phyloP scores from a whole-genome alignment of 2,113 vertebrate species.

The Gallinago jamesoni region DNA sequence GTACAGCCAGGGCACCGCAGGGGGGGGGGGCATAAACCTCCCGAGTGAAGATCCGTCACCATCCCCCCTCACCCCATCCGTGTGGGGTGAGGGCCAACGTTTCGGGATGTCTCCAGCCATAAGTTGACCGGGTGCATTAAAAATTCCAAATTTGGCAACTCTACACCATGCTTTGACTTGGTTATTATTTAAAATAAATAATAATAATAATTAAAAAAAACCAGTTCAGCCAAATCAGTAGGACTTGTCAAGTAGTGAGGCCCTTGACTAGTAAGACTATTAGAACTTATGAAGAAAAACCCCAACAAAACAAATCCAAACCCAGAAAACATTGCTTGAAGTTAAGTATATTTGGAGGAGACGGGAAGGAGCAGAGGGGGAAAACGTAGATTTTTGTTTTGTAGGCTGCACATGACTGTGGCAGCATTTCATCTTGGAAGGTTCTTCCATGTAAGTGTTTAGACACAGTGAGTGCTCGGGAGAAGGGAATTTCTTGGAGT shows the following conservation, averaged over 20 bases:
- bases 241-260: not conserved
- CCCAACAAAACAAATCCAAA: not conserved
- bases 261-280: not conserved
- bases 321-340: not conserved
- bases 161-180: not conserved
- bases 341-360: not conserved
- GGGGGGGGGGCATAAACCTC: not conserved
- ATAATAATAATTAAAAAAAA: too few relatives aligned
- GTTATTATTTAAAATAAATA: not conserved
- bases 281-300: not conserved
- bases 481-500: not conserved
- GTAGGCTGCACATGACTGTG: accelerated
- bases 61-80: not conserved
- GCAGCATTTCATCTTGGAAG: not conserved
- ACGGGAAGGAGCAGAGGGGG: accelerated
- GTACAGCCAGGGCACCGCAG: accelerated
- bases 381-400: not conserved
- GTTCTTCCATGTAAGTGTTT: not conserved
- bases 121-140: accelerated
- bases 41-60: not conserved
- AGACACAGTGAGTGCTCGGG: not conserved
- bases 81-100: accelerated
- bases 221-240: not conserved
- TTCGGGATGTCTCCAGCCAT: accelerated
- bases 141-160: not conserved